Percentiles rank a stretch among this genome's conserved stretches.
These are phyloP conservation scores for Leptopilina myrica DNA, from an alignment of 2,888 invertebrate species.

Conservation along the genomic window DNA sequence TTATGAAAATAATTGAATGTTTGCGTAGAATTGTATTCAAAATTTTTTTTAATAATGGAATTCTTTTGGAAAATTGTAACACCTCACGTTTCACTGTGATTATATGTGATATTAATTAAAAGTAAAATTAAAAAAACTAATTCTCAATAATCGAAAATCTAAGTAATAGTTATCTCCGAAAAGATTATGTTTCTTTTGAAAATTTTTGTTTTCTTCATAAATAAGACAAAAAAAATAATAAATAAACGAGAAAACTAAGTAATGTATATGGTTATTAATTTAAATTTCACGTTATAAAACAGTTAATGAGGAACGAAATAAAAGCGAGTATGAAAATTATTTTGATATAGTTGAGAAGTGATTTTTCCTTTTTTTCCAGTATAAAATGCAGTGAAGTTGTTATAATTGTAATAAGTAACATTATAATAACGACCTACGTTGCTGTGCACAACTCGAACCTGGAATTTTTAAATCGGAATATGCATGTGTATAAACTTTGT, in stretches of 20 bases:
- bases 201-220: neutral
- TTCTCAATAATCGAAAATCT: too few relatives aligned
- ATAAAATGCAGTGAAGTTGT: slow-evolving; percentile 15
- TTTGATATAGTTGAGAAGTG: neutral
- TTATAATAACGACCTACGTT: slow-evolving; percentile 44
- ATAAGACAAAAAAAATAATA: neutral
- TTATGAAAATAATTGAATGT: too few relatives aligned
- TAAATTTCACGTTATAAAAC: neutral
- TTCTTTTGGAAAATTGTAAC: too few relatives aligned
- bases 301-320: slow-evolving; percentile 10
- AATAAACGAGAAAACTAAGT: neutral
- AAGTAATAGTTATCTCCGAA: too few relatives aligned
- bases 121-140: too few relatives aligned
- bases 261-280: neutral
- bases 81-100: too few relatives aligned
- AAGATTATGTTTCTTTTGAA: neutral
- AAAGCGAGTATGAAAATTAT: neutral
- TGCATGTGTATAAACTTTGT: too few relatives aligned
- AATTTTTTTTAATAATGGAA: too few relatives aligned
- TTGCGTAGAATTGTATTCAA: too few relatives aligned
- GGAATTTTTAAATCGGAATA: slow-evolving; percentile 43
- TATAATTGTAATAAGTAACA: slow-evolving; percentile 41
- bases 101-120: too few relatives aligned
- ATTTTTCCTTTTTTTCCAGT: neutral
- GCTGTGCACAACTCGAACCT: slow-evolving; percentile 37